A percentile compares a stretch with the other conserved stretches of the same genome.
Evolutionary conservation across 2,113 vertebrate genomes (phyloP).

Genomic region (Passer montanus): DNA sequence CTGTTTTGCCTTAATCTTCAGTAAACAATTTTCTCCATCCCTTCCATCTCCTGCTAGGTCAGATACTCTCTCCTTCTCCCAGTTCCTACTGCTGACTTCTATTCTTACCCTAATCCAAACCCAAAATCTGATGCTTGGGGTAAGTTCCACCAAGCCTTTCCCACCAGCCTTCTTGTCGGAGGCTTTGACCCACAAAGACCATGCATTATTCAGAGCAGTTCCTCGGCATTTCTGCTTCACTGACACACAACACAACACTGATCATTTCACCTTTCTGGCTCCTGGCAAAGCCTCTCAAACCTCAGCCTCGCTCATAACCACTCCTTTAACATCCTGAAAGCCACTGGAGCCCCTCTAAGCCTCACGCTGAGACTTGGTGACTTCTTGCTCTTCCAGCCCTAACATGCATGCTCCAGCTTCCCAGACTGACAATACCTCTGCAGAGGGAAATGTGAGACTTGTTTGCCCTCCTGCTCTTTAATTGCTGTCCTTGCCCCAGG

Average conservation of each 20-base stretch:
- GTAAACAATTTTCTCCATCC: neutral
- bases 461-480: neutral
- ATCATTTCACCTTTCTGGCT: slow-evolving; percentile 21
- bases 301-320: neutral
- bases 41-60: neutral
- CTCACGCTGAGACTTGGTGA: neutral
- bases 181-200: neutral
- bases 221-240: slow-evolving; percentile 18
- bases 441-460: neutral
- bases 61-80: neutral
- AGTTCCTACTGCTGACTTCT: neutral
- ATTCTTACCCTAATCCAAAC: neutral
- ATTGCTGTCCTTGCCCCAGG: neutral
- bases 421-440: neutral
- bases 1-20: neutral
- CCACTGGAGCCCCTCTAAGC: neutral
- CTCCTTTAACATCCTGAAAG: neutral
- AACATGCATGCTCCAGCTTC: rapidly evolving
- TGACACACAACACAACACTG: neutral
- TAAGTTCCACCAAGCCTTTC: neutral
- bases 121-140: neutral
- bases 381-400: neutral
- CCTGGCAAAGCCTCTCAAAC: slow-evolving; percentile 5
- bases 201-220: neutral
- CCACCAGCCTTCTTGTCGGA: neutral